Conservation (phyloP, 2,797 vertebrate genomes). For the Enteromius trimaculatus region DNA sequence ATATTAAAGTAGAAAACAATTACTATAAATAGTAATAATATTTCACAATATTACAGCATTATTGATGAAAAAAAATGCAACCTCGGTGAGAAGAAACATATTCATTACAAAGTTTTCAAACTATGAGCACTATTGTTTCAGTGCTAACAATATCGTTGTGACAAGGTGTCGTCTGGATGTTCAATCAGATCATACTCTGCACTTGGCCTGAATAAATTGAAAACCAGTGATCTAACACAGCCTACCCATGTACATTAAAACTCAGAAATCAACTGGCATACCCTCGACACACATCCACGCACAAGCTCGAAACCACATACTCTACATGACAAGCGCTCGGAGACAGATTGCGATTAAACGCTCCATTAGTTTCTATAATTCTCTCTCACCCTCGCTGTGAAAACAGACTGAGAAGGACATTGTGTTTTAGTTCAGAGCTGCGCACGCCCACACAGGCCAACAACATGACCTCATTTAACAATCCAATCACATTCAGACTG, state of each 20-base stretch:
- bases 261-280: constrained; percentile 19
- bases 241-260: constrained; percentile 16
- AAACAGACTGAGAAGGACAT: constrained; percentile 35
- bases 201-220: neutral
- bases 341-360: constrained; percentile 59
- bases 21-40: neutral
- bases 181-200: neutral
- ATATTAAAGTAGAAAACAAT: neutral
- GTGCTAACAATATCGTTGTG: neutral
- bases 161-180: neutral
- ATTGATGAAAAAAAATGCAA: neutral
- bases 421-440: constrained; percentile 43
- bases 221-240: constrained; percentile 8
- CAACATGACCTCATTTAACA: constrained; percentile 38
- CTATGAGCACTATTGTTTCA: neutral
- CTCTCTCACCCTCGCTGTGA: constrained; percentile 41
- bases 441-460: constrained; percentile 30
- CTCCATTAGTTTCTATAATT: constrained; percentile 59
- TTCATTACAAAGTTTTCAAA: too few species aligned
- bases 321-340: constrained; percentile 26
- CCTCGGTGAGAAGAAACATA: neutral
- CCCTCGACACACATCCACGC: neutral
- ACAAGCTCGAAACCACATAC: constrained; percentile 19
- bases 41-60: too few species aligned
- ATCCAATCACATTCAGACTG: constrained; percentile 33